A percentile compares a stretch with the other conserved stretches of the same genome.
Conservation (phyloP, 37 sponge, comb jelly and placozoan genomes). For the Hexactinellida sp. region DNA sequence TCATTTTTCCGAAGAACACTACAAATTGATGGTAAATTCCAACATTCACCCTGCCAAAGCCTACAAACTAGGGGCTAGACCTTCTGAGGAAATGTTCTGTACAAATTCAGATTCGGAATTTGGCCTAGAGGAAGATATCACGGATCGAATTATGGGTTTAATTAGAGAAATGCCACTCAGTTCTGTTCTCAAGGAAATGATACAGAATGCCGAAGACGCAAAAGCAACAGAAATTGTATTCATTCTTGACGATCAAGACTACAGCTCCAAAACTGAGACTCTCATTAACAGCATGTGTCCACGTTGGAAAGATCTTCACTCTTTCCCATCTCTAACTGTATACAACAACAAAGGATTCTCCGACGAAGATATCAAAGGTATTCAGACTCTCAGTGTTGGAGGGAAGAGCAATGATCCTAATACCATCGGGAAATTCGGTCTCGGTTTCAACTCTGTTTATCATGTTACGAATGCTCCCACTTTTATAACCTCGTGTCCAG, state of each 20-base stretch:
- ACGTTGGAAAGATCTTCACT: neutral
- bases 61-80: neutral
- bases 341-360: neutral
- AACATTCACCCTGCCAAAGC: neutral
- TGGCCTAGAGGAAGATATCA: neutral
- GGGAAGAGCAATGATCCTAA: neutral
- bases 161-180: neutral
- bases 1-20: neutral
- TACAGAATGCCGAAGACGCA: slow-evolving; percentile 4
- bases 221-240: neutral
- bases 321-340: neutral
- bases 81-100: neutral
- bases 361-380: neutral
- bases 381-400: neutral
- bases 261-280: neutral
- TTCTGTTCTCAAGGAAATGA: neutral
- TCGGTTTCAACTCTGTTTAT: neutral
- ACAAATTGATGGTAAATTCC: neutral
- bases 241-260: neutral
- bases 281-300: neutral
- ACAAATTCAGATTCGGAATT: neutral
- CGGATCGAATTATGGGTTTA: neutral
- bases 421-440: neutral
- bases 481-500: neutral
- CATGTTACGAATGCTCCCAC: neutral